Evolutionary conservation across 2,113 vertebrate genomes (phyloP), one percentile per base, ranked within the genome.

Genomic region (Echinops telfairi): DNA sequence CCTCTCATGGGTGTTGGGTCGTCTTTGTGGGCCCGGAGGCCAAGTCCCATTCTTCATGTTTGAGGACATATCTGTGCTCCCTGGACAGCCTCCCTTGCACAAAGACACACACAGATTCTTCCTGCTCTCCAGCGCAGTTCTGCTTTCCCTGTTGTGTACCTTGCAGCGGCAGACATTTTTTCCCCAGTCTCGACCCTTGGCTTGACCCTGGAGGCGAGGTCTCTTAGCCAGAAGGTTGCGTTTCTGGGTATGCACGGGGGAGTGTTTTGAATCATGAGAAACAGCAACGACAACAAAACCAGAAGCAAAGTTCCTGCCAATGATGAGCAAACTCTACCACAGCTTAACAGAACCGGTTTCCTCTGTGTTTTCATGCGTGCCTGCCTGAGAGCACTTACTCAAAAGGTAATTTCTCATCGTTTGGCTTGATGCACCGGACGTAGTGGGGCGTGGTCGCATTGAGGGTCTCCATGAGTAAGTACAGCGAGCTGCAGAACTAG

Each of bases 371-470:
- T n/a, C 11, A 3, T 20, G 60, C 85, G 84, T 17, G 75, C 10
- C 1, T 20, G 3, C 25, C 8, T 8, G 3, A n/a, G 38, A 22
- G 73, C 73, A 99, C 99, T 98, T 95, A 99, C 99, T 99, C 99
- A 97, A 99, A 99, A 7, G 99, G 98, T 68, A 99, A 76, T 92
- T 99, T 99, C 83, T 98, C 98, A 81, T 99, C 99, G 0, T 99
- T 99, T 20, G 99, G 99, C 95, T 99, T 99, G 97, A 99, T 99
- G 97, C 99, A 99, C 36, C 99, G 98, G 0, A 99, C 99, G 0
- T 99, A 99, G 95, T 99, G 99, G 86, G 99, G 99, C 0, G 99
- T 99, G 83, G 99, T 99, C 2, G 98, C 98, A 3, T 99, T 99
- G 43, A 99, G 98, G 0, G 99, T 99, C 94, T 98, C 98, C 99